Base-by-base conservation (phyloP, 2,888 invertebrate genomes). In the Dioctria rufipes region DNA sequence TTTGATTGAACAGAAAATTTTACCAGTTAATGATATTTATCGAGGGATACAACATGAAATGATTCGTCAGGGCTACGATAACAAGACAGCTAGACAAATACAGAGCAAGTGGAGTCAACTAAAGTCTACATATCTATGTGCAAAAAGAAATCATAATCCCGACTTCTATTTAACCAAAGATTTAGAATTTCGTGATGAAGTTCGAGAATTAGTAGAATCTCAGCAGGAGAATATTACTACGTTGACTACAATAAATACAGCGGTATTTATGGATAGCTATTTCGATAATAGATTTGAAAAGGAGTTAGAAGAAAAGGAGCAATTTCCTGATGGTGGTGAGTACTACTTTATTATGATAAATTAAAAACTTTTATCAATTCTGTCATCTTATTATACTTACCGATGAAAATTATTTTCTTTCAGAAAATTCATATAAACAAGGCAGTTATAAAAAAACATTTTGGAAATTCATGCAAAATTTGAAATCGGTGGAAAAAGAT, bases 31-130 rank as follows among this genome's bases (percentile, higher is more conserved):
- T 58, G 82, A 82, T 40, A 79, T 82, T 54, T 82, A 82, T 60
- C 69, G 73, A 9, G 78, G 71, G n/a, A 73, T 82, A 37, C 78
- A 82, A 39, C 40, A 58, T 39, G 82, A 82, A 37, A 80, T 82
- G 78, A 58, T 11, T 9, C 78, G 63, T 9, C 66, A 78, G 5
- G 82, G 82, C 8, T 80, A 25, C 25, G 66, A 42, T 9, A 65
- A 11, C 11, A 82, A 82, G 51, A 82, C 60, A 13, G 71, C 80
- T n/a, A 80, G 78, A 39, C 82, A 82, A 60, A 82, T 82, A 37
- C 80, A 82, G 13, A 82, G 78, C 40, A 82, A 82, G 40, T 82
- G 82, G 82, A 80, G 82, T 54, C 82, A 82, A 58, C 58, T 82
- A 25, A 82, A 82, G 13, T 82, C 82, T 3, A 73, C 82, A 3